These are phyloP conservation scores for Anolis carolinensis DNA, from an alignment of 2,113 vertebrate genomes.

Conservation along the genomic window DNA sequence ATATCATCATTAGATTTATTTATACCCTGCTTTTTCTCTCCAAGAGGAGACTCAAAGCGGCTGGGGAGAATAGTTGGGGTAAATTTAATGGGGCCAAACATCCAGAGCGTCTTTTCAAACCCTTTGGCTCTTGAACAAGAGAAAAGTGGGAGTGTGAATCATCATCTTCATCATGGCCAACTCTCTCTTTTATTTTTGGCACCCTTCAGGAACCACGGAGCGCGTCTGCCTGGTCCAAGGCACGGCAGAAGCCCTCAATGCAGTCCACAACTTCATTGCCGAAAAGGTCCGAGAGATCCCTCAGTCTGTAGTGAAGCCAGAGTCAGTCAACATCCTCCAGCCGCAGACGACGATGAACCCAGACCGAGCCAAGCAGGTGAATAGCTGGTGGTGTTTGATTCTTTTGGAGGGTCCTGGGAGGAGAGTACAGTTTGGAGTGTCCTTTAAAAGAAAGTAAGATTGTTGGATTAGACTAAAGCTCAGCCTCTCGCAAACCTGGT, in stretches of 20 bases:
- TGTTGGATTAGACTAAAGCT: background rate
- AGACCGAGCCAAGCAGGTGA: slow-evolving; percentile 93
- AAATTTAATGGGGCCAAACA: too few species aligned
- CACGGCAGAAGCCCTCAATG: slow-evolving; percentile 89
- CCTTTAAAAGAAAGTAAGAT: background rate
- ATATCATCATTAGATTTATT: too few species aligned
- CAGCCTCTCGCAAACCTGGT: background rate
- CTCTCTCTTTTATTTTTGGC: slow-evolving; percentile 6
- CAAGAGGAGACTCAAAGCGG: background rate
- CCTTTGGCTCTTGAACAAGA: too few species aligned
- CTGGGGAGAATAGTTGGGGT: too few species aligned
- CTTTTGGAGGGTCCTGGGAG: background rate
- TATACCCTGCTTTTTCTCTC: background rate
- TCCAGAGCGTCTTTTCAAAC: too few species aligned
- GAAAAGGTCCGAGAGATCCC: slow-evolving; percentile 94
- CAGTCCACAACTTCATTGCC: slow-evolving; percentile 91
- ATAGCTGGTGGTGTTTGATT: background rate
- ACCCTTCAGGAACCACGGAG: slow-evolving; percentile 88
- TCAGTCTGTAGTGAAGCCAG: slow-evolving; percentile 89
- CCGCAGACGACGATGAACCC: slow-evolving; percentile 94
- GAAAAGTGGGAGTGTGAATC: too few species aligned
- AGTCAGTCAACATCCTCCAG: slow-evolving; percentile 90
- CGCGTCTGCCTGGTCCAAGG: slow-evolving; percentile 92
- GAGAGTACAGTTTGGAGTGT: too few species aligned
- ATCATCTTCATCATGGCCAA: background rate